These are phyloP conservation scores for Eumacrocentrus americanus DNA, from an alignment of 2,888 invertebrate genomes.

Conservation along the genomic window DNA sequence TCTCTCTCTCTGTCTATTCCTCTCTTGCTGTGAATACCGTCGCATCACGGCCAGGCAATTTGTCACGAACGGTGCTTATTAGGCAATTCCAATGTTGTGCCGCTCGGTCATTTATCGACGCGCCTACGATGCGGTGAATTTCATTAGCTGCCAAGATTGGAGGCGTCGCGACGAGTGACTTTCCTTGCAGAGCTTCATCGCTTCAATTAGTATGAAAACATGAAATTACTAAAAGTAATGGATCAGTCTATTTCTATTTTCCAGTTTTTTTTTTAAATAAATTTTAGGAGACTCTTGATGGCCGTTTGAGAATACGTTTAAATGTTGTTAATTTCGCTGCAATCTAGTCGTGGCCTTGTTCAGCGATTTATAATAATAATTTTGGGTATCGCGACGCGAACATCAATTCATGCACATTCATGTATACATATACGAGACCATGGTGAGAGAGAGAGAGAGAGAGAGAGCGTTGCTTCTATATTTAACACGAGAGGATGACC, in stretches of 20 bases:
- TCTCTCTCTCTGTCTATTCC: constrained; percentile 39
- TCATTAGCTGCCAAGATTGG: constrained; percentile 53
- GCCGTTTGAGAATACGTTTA: too few species aligned
- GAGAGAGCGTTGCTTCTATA: not conserved
- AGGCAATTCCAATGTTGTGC: constrained; percentile 55
- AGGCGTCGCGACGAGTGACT: constrained; percentile 21
- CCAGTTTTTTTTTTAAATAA: too few species aligned
- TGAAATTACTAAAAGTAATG: too few species aligned
- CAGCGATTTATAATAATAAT: constrained; percentile 25
- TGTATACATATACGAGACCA: not conserved
- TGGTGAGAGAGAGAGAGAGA: not conserved
- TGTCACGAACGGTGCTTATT: constrained; percentile 60
- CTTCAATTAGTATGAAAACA: too few species aligned
- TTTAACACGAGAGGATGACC: constrained; percentile 15
- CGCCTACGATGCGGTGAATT: constrained; percentile 54
- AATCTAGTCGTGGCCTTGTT: not conserved
- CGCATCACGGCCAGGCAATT: constrained; percentile 57
- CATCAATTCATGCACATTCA: constrained; percentile 21
- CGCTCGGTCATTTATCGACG: constrained; percentile 56
- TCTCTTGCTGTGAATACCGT: constrained; percentile 53
- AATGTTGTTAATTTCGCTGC: not conserved
- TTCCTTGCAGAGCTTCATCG: too few species aligned
- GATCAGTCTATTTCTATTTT: too few species aligned
- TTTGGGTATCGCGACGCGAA: constrained; percentile 9
- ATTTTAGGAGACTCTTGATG: too few species aligned